These are phyloP conservation scores for Galago senegalensis DNA, from an alignment of 2,797 vertebrate species.

Conservation along the genomic window DNA sequence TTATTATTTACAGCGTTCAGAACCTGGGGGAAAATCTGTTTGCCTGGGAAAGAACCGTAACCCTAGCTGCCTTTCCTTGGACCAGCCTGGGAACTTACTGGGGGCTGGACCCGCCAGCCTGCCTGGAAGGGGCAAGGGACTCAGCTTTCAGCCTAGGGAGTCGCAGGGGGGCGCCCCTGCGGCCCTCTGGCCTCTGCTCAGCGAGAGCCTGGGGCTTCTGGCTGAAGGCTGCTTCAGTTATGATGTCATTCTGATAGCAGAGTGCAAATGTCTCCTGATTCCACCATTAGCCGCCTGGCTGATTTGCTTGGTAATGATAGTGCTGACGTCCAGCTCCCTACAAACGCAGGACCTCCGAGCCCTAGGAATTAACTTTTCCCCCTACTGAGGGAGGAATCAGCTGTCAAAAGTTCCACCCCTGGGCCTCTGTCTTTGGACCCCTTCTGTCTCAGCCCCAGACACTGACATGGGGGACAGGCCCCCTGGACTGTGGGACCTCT, in stretches of 20 bases:
- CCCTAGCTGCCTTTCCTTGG: slow-evolving; percentile 47
- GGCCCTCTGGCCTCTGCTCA: slow-evolving; percentile 80
- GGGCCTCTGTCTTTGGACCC: slow-evolving; percentile 70
- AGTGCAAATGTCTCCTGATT: slow-evolving; percentile 95
- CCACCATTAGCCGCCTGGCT: slow-evolving; percentile 94
- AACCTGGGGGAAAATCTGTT: slow-evolving; percentile 36
- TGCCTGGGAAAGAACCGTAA: slow-evolving; percentile 50
- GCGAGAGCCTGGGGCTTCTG: slow-evolving; percentile 84
- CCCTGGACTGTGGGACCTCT: slow-evolving; percentile 67
- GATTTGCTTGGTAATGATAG: slow-evolving; percentile 94
- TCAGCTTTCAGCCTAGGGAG: neutral
- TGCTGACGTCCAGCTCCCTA: slow-evolving; percentile 92
- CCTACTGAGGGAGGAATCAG: slow-evolving; percentile 83
- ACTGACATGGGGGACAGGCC: slow-evolving; percentile 30
- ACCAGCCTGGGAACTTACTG: slow-evolving; percentile 40
- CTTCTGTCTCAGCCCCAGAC: slow-evolving; percentile 28
- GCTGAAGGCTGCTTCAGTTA: slow-evolving; percentile 92
- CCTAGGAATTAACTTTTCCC: slow-evolving; percentile 91
- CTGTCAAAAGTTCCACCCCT: slow-evolving; percentile 72
- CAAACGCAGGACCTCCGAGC: slow-evolving; percentile 90
- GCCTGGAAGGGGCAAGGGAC: neutral
- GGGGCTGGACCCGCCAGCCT: slow-evolving; percentile 34
- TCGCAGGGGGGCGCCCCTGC: slow-evolving; percentile 40
- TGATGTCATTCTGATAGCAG: slow-evolving; percentile 94
- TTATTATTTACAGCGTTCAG: slow-evolving; percentile 58